A percentile compares a stretch with the other conserved stretches of the same genome.
phyloP scores from a whole-genome alignment of 2,888 invertebrate genomes.

The Troides helena region DNA sequence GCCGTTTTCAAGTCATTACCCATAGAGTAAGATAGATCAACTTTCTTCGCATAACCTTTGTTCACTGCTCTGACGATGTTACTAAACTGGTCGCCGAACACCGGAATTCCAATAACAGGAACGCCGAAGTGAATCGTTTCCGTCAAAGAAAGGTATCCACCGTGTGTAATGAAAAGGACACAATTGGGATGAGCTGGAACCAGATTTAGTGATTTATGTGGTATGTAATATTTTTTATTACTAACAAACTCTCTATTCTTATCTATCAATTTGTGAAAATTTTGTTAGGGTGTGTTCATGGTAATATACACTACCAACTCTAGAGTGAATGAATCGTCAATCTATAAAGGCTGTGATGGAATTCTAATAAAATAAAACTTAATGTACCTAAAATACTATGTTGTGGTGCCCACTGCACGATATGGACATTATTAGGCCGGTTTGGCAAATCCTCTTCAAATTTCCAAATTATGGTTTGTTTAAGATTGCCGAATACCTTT shows the following conservation, averaged over 20 bases:
- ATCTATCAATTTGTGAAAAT: not conserved
- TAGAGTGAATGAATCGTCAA: too few species aligned
- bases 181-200: slow-evolving; percentile 48
- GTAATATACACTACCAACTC: too few species aligned
- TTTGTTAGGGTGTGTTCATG: not conserved
- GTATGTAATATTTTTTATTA: not conserved
- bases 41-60: slow-evolving; percentile 48
- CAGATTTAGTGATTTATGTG: not conserved
- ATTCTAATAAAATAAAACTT: not conserved
- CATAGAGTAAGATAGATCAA: slow-evolving; percentile 42
- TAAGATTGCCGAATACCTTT: slow-evolving; percentile 54
- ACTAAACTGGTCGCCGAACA: slow-evolving; percentile 53
- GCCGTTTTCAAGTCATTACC: slow-evolving; percentile 43
- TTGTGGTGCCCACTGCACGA: slow-evolving; percentile 66
- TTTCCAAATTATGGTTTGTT: slow-evolving; percentile 72
- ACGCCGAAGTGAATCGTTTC: slow-evolving; percentile 50
- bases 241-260: too few species aligned
- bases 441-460: slow-evolving; percentile 55
- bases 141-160: slow-evolving; percentile 49
- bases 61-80: slow-evolving; percentile 51
- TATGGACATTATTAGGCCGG: slow-evolving; percentile 59
- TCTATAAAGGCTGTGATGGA: too few species aligned
- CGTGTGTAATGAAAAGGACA: slow-evolving; percentile 49
- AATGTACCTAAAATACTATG: slow-evolving; percentile 45
- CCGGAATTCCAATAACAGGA: slow-evolving; percentile 52